Conservation (phyloP, 2,888 invertebrate species). For the Penaeus monodon region DNA sequence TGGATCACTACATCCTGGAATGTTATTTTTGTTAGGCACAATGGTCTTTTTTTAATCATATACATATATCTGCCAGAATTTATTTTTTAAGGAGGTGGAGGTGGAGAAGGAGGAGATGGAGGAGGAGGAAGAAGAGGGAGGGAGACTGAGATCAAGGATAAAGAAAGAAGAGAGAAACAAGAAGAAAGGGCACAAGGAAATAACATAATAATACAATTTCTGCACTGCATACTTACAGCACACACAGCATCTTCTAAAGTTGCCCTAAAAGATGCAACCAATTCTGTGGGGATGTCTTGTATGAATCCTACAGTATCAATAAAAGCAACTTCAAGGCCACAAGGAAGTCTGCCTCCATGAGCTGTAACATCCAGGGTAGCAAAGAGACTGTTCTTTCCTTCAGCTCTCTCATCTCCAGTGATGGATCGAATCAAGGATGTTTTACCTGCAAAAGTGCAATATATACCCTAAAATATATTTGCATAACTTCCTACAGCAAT, state of each 20-base stretch:
- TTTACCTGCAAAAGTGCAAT: slow-evolving; percentile 71
- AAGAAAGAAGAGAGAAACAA: too few relatives aligned
- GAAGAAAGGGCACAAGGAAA: background rate
- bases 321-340: slow-evolving; percentile 55
- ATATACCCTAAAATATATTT: too few relatives aligned
- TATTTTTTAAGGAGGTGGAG: too few relatives aligned
- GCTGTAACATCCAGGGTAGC: slow-evolving; percentile 88
- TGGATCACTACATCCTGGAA: slow-evolving; percentile 80
- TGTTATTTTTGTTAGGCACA: too few relatives aligned
- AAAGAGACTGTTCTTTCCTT: slow-evolving; percentile 82
- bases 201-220: background rate
- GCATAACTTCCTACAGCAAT: too few relatives aligned
- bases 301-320: slow-evolving; percentile 78
- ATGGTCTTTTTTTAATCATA: too few relatives aligned
- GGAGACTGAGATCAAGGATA: too few relatives aligned
- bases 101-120: too few relatives aligned
- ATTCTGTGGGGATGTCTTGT: slow-evolving; percentile 82
- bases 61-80: too few relatives aligned
- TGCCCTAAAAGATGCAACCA: slow-evolving; percentile 84
- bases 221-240: slow-evolving; percentile 37
- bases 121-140: too few relatives aligned
- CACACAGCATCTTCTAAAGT: slow-evolving; percentile 79
- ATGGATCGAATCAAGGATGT: slow-evolving; percentile 84
- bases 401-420: slow-evolving; percentile 77
- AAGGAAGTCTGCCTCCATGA: slow-evolving; percentile 71